Evolutionary conservation across 2,888 invertebrate species (phyloP).

Genomic region (Cerceris ruficornis): DNA sequence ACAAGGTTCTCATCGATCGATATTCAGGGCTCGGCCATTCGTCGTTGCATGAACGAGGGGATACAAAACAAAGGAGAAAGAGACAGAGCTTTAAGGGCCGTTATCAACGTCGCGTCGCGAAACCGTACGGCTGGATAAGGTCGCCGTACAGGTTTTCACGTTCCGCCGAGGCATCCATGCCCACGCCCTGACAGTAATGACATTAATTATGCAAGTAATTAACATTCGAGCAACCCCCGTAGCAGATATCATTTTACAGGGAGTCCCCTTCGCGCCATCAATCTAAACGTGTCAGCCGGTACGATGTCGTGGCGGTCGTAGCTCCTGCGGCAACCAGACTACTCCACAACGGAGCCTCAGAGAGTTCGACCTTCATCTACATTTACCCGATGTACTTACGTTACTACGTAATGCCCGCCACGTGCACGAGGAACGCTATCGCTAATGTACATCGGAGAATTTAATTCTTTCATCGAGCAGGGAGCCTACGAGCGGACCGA

Average conservation of each 20-base stretch:
- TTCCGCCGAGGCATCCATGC: constrained; percentile 15
- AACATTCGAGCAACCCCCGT: constrained; percentile 65
- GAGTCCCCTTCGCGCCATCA: constrained; percentile 70
- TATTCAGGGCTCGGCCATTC: neutral
- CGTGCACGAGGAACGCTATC: constrained; percentile 35
- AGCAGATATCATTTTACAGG: constrained; percentile 71
- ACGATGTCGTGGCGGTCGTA: constrained; percentile 67
- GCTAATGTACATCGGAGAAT: constrained; percentile 34
- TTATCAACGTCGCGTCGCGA: constrained; percentile 27
- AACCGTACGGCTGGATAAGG: constrained; percentile 18
- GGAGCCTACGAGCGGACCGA: neutral
- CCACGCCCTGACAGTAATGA: constrained; percentile 61
- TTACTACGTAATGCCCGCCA: constrained; percentile 38
- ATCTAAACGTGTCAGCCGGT: constrained; percentile 75
- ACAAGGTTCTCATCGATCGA: constrained; percentile 31
- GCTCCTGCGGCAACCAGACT: neutral
- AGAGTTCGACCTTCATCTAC: neutral
- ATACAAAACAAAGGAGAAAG: neutral
- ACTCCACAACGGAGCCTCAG: constrained; percentile 1
- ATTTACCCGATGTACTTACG: constrained; percentile 16
- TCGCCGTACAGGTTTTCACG: constrained; percentile 23
- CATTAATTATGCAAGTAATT: constrained; percentile 80
- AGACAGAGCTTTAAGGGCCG: constrained; percentile 8
- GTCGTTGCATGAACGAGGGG: neutral
- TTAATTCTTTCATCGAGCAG: constrained; percentile 29